phyloP scores from a whole-genome alignment of 2,888 invertebrate genomes.

The Sceliomorpha sp. region DNA sequence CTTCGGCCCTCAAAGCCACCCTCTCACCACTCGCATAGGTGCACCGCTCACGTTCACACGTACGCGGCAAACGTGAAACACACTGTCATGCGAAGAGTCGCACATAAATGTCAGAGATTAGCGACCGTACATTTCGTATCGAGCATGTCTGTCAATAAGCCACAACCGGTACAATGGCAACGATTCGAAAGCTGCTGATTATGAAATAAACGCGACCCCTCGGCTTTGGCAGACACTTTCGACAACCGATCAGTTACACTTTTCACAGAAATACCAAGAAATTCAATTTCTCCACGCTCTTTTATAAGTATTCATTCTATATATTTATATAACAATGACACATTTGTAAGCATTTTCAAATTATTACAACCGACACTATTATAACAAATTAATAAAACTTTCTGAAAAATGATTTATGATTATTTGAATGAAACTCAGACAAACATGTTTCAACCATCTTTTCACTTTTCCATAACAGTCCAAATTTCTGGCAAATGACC shows the following conservation, averaged over 20 bases:
- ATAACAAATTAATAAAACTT: not conserved
- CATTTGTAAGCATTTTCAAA: too few species aligned
- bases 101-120: slow-evolving; percentile 77
- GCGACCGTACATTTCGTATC: slow-evolving; percentile 74
- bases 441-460: too few species aligned
- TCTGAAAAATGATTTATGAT: too few species aligned
- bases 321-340: too few species aligned
- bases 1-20: slow-evolving; percentile 50
- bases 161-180: slow-evolving; percentile 67
- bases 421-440: too few species aligned
- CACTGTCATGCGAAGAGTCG: slow-evolving; percentile 60
- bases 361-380: too few species aligned
- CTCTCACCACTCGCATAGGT: slow-evolving; percentile 32
- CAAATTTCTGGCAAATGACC: too few species aligned
- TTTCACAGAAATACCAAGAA: slow-evolving; percentile 18
- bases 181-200: slow-evolving; percentile 77
- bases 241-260: slow-evolving; percentile 49
- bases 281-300: too few species aligned
- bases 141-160: slow-evolving; percentile 77
- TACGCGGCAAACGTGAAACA: slow-evolving; percentile 42
- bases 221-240: slow-evolving; percentile 51
- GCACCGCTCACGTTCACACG: slow-evolving; percentile 25
- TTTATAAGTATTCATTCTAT: too few species aligned
- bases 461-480: too few species aligned
- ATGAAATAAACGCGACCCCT: slow-evolving; percentile 71